Evolutionary conservation across 2,113 vertebrate species (phyloP), one percentile per base, ranked within the genome.

Genomic region (Bagarius yarrelli): DNA sequence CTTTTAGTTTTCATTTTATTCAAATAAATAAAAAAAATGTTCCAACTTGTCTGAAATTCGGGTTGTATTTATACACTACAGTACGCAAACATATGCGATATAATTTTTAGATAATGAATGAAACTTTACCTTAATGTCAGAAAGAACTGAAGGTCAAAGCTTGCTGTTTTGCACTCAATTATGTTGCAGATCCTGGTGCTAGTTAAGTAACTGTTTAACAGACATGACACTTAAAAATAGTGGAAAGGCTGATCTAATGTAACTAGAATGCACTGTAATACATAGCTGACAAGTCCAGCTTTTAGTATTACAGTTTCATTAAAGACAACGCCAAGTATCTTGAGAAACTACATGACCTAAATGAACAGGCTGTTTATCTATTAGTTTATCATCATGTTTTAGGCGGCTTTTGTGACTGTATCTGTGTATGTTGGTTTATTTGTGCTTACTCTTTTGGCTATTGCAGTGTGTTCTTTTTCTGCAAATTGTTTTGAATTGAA

Each of bases 311-410:
- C 50, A 32, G 50, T 55, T 47, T 27, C 50, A 32, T 73, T 55
- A 23, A 73, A 73, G 18, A 16, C 25, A 55, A 30, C 27, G 32
- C 19, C 21, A 30, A 52, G 70, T 53, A 15, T 53, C 50, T 73
- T 53, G 50, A 73, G 27, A 73, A 73, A 32, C 47, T 73, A 25
- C 40, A 25, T 70, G 66, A 70, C 66, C 36, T 23, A 16, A 67
- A 64, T 34, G 19, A 15, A 70, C 8, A 15, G 23, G 21, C 34
- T 47, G 30, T 47, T 23, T 52, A 44, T 14, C 69, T 30, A 50
- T 44, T 71, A 27, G 69, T 71, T 71, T 44, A 18, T 52, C 47
- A 15, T 71, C 44, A 71, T 71, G 40, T n/a, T 69, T 40, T 69
- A 4, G 36, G n/a, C n/a, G n/a, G n/a, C n/a, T n/a, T n/a, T n/a